Base-by-base conservation (phyloP, 2,888 invertebrate species). In the Strigamia crassipes region DNA sequence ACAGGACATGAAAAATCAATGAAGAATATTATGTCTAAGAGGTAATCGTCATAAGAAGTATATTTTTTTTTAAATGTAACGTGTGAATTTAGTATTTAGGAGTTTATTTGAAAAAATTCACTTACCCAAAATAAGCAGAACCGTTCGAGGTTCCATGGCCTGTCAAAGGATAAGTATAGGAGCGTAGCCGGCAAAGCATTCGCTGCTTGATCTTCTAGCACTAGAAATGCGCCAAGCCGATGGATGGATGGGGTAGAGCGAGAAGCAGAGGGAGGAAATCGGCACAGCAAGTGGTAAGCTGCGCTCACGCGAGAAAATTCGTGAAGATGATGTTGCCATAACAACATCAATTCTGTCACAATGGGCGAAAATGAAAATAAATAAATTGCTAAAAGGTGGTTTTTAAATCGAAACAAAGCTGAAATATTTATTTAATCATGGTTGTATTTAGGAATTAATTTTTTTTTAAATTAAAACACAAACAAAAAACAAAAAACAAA, bases 81-180 rank as follows among this genome's bases (percentile, higher is more conserved):
- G n/a, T n/a, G n/a, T n/a, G n/a, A n/a, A n/a, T n/a, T n/a, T n/a
- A n/a, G n/a, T n/a, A n/a, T n/a, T 34, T 34, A 6, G 34, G 51
- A 51, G n/a, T 51, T 13, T n/a, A n/a, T 51, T 6, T 6, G 4
- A n/a, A n/a, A 51, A 13, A 51, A n/a, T 51, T 51, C 10, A 18
- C 61, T 61, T 61, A 23, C 61, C 61, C 61, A 61, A 21, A 61
- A 61, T 18, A 61, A 61, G 61, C 18, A 61, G 61, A 61, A 61
- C 61, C 61, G 42, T 42, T 15, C 61, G 23, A 18, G 61, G 61
- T 61, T 61, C 61, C 61, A 61, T 61, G 61, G 61, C 61, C 61
- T 61, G 61, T 12, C 23, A 61, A 21, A 61, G 61, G 61, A 23
- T 61, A n/a, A 61, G 21, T 61, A n/a, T 15, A 61, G 61, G 21